Percentiles rank a stretch among this genome's conserved stretches.
phyloP scores from a whole-genome alignment of 2,113 vertebrate species.

The Hydrochoerus hydrochaeris region DNA sequence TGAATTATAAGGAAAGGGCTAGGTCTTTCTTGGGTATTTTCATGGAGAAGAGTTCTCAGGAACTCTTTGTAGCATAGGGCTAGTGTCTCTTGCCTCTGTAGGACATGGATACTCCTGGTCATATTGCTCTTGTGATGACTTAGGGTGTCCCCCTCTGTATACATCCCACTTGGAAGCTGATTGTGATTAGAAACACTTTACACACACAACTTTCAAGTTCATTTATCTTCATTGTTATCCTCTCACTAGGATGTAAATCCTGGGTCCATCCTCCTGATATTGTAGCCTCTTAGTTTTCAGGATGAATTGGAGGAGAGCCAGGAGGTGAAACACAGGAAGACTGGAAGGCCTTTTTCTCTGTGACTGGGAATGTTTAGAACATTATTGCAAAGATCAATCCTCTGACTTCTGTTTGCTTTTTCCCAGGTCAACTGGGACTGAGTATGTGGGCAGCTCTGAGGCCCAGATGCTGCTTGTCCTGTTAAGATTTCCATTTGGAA shows the following conservation, averaged over 20 bases:
- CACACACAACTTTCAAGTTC: neutral
- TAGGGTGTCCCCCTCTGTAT: neutral
- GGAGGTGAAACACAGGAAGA: slow-evolving; percentile 8
- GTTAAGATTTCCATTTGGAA: slow-evolving; percentile 54
- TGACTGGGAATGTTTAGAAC: neutral
- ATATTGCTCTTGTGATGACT: slow-evolving; percentile 8
- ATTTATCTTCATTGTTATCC: neutral
- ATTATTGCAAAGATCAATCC: slow-evolving; percentile 37
- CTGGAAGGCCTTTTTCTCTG: neutral
- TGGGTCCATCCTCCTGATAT: neutral
- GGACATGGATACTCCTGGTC: neutral
- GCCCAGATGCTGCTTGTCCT: slow-evolving; percentile 42
- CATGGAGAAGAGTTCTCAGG: neutral
- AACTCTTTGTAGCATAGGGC: slow-evolving; percentile 19
- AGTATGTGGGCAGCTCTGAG: neutral
- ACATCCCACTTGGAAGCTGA: slow-evolving; percentile 39
- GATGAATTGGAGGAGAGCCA: slow-evolving; percentile 43
- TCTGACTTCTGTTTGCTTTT: slow-evolving; percentile 36
- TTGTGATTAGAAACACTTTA: slow-evolving; percentile 52
- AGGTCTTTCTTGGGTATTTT: slow-evolving; percentile 48
- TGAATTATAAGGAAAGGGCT: slow-evolving; percentile 47
- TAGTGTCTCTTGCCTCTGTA: slow-evolving; percentile 56
- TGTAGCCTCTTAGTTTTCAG: slow-evolving; percentile 45
- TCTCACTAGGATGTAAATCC: neutral
- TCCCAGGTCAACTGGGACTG: neutral